These are phyloP conservation scores for Chalcis sispes DNA, from an alignment of 2,888 invertebrate species.

Conservation along the genomic window DNA sequence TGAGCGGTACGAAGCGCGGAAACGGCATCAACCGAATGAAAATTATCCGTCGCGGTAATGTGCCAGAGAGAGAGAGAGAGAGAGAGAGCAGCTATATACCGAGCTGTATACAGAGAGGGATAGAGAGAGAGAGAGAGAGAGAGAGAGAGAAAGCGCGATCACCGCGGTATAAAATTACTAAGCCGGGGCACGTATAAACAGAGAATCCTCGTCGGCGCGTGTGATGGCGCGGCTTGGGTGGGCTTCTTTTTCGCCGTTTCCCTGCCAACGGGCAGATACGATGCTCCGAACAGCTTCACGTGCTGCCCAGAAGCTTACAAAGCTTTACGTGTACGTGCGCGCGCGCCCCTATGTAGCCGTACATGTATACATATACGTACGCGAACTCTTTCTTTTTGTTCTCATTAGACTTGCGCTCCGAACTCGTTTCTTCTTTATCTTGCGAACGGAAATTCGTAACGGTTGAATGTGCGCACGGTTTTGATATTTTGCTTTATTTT, in stretches of 20 bases:
- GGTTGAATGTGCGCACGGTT: too few species aligned
- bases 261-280: slow-evolving; percentile 14
- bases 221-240: slow-evolving; percentile 73
- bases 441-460: too few species aligned
- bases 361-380: too few species aligned
- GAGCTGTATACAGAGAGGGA: too few species aligned
- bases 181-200: slow-evolving; percentile 72
- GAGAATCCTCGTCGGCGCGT: slow-evolving; percentile 70
- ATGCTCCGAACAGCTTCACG: slow-evolving; percentile 63
- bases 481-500: too few species aligned
- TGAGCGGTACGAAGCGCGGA: neutral
- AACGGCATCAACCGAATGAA: neutral
- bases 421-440: too few species aligned
- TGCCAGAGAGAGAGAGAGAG: slow-evolving; percentile 3
- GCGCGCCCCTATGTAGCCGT: neutral
- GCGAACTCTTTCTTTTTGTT: too few species aligned
- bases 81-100: too few species aligned
- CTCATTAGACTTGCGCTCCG: too few species aligned
- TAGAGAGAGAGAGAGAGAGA: slow-evolving; percentile 5
- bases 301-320: slow-evolving; percentile 67
- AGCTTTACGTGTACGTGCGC: neutral
- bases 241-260: slow-evolving; percentile 62
- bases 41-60: slow-evolving; percentile 1
- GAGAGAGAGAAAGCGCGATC: slow-evolving; percentile 63
- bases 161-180: slow-evolving; percentile 72